Percentiles rank a stretch among this genome's conserved stretches.
These are phyloP conservation scores for Drosophila affinis DNA, from an alignment of 2,888 invertebrate species.

Conservation along the genomic window DNA sequence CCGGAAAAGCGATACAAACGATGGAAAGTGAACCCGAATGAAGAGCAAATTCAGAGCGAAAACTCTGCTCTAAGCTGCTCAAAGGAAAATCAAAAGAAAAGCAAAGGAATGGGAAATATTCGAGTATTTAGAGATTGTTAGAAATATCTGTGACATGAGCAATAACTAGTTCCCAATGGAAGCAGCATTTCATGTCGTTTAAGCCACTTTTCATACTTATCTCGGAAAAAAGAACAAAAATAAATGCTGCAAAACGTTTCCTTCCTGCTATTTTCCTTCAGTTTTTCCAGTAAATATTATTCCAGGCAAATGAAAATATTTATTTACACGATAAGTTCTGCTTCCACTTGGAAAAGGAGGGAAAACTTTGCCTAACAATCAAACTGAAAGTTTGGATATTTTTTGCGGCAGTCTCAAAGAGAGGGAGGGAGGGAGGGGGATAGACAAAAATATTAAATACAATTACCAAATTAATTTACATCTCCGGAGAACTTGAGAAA, in stretches of 20 bases:
- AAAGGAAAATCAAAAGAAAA: conserved; percentile 5
- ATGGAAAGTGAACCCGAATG: conserved; percentile 36
- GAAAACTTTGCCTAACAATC: conserved; percentile 33
- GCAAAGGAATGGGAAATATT: background rate
- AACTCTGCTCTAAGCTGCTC: conserved; percentile 24
- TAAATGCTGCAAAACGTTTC: conserved; percentile 1
- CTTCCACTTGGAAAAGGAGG: conserved; percentile 7
- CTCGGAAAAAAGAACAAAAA: background rate
- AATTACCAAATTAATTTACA: conserved; percentile 41
- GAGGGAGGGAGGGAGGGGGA: background rate
- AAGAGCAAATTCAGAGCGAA: conserved; percentile 3
- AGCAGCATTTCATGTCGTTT: background rate
- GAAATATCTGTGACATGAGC: background rate
- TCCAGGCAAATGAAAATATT: conserved; percentile 14
- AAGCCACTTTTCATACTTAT: background rate
- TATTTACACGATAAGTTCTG: conserved; percentile 10
- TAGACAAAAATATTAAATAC: conserved; percentile 32
- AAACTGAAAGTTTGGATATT: conserved; percentile 30
- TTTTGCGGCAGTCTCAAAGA: conserved; percentile 23
- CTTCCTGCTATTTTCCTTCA: background rate
- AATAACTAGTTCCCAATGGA: background rate
- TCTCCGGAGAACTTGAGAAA: conserved; percentile 24
- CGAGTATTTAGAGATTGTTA: too few relatives aligned
- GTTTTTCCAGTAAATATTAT: conserved; percentile 11
- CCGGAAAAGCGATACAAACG: conserved; percentile 25